These are phyloP conservation scores for Heliconius congener DNA, from an alignment of 1,140 invertebrate genomes.

Conservation along the genomic window DNA sequence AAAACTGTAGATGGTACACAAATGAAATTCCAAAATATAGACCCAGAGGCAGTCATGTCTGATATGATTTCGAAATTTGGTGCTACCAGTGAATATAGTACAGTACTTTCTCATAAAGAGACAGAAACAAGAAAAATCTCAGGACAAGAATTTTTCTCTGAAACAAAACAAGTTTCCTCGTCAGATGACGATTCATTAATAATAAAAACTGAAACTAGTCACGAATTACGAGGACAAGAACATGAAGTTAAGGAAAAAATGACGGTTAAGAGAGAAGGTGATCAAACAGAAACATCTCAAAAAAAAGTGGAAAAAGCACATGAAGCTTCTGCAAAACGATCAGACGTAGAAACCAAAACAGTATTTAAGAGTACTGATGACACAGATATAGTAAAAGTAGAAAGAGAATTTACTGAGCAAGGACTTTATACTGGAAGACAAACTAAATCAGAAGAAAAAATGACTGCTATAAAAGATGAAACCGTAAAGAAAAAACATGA, in stretches of 20 bases:
- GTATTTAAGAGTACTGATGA: constrained; percentile 76
- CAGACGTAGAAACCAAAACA: constrained; percentile 76
- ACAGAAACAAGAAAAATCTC: constrained; percentile 77
- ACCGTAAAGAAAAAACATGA: constrained; percentile 77
- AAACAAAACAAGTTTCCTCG: constrained; percentile 77
- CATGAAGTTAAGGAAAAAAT: constrained; percentile 78
- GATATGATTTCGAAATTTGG: constrained; percentile 72
- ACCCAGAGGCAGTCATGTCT: constrained; percentile 70
- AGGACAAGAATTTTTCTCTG: constrained; percentile 76
- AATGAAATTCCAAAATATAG: constrained; percentile 70
- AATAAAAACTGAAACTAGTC: constrained; percentile 77
- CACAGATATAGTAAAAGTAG: constrained; percentile 67
- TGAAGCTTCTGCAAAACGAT: constrained; percentile 73
- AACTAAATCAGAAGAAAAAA: constrained; percentile 80
- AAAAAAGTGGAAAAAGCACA: constrained; percentile 77
- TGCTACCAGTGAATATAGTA: constrained; percentile 60
- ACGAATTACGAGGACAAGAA: constrained; percentile 76
- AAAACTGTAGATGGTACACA: constrained; percentile 68
- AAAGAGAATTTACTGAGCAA: constrained; percentile 76
- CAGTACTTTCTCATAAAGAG: constrained; percentile 77
- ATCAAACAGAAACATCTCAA: constrained; percentile 76
- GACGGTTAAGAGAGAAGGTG: constrained; percentile 68
- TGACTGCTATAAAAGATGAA: constrained; percentile 79
- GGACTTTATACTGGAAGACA: constrained; percentile 77
- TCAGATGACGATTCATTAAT: constrained; percentile 79